Evolutionary conservation across 2,888 invertebrate species (phyloP), one percentile per base, ranked within the genome.

Genomic region (Polymixis lichenea): DNA sequence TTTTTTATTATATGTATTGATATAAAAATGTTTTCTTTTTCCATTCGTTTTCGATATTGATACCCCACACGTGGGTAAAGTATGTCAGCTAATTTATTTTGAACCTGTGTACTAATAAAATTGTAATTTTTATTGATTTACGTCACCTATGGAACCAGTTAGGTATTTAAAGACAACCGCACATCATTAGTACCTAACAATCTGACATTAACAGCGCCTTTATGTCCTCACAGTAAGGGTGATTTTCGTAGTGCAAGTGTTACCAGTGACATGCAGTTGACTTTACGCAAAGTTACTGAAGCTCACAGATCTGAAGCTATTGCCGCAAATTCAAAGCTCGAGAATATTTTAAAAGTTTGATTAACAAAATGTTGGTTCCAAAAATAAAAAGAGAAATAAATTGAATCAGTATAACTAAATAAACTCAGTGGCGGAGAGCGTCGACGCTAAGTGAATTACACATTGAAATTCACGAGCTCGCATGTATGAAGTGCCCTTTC

Each of bases 401-500:
- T 78, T 81, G n/a, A 77, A 75, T 72, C 51, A 70, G 70, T 78
- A 17, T 65, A 82, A 78, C 69, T 70, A 70, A 78, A 82, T 85
- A 85, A 85, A 75, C 56, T 67, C 46, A 53, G 82, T 68, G 60
- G 78, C 56, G 86, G 60, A 56, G 66, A 78, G 66, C 68, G 79
- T 38, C 60, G 67, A 60, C 83, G 75, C 73, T 84, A 84, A 86
- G 75, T 84, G 86, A 76, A 86, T 83, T 86, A 79, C 75, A 79
- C 79, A 78, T 86, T 86, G 73, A 84, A 84, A 84, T 84, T 86
- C 86, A 83, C 83, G 66, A 86, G 83, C 76, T 82, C 51, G 43
- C 62, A 66, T 75, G 72, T 75, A 69, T 76, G 69, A 67, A 76
- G 83, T 79, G 62, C 25, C 62, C 55, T 83, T 82, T 80, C 69